A percentile compares a stretch with the other conserved stretches of the same genome.
These are phyloP conservation scores for Melinopterus prodromus DNA, from an alignment of 2,888 invertebrate genomes.

Conservation along the genomic window DNA sequence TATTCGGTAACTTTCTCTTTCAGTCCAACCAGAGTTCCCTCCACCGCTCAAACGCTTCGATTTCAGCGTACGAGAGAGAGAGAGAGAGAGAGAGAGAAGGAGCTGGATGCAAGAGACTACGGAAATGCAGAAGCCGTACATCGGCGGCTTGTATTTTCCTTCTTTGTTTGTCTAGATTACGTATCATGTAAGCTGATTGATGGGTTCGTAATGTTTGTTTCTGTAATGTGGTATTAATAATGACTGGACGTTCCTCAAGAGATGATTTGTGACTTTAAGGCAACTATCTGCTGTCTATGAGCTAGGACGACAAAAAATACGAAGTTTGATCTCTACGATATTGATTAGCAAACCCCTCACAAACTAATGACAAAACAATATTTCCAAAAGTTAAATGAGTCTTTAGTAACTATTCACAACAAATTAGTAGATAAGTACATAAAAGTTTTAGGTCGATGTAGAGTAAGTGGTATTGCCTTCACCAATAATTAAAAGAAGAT, in stretches of 20 bases:
- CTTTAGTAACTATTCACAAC: no score
- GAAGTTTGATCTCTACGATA: no score
- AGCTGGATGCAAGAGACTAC: not conserved
- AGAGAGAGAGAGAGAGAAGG: not conserved
- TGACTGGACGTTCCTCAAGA: not conserved
- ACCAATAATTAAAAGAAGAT: no score
- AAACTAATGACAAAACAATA: no score
- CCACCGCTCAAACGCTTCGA: not conserved
- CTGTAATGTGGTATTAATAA: not conserved
- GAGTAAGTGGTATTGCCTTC: no score
- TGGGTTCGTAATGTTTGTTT: not conserved
- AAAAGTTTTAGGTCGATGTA: no score
- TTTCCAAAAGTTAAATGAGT: no score
- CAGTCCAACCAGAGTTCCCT: slow-evolving; percentile 34
- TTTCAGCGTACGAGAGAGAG: not conserved
- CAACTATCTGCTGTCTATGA: no score
- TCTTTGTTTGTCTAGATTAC: not conserved
- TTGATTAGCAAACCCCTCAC: no score
- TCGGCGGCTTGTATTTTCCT: not conserved
- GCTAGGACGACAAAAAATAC: no score
- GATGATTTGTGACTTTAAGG: no score
- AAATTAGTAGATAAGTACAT: no score
- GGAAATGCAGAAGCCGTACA: not conserved
- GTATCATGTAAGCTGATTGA: not conserved
- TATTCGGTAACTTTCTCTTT: slow-evolving; percentile 47